phyloP scores from a whole-genome alignment of 1,140 invertebrate genomes.

The Ditylenchus dipsaci region DNA sequence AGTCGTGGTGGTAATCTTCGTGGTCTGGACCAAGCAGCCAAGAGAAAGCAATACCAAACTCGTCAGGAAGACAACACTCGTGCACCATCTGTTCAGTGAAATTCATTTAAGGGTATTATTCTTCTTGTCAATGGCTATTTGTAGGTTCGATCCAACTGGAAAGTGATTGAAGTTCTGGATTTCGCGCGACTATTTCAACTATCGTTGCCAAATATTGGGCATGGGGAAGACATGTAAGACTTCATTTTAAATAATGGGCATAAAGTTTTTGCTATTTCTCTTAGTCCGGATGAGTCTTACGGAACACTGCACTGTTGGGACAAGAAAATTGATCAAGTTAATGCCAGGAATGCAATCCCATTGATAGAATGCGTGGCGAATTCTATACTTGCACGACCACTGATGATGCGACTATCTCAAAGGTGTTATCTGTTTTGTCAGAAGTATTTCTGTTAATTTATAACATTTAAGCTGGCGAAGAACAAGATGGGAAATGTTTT shows the following conservation, averaged over 20 bases:
- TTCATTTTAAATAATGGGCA: background rate
- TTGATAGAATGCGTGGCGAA: slow-evolving; percentile 85
- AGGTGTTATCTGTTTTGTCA: too few species aligned
- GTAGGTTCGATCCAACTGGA: slow-evolving; percentile 89
- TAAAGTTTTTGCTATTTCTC: slow-evolving; percentile 9
- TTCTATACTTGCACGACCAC: slow-evolving; percentile 92
- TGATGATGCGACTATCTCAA: slow-evolving; percentile 92
- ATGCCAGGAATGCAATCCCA: slow-evolving; percentile 86
- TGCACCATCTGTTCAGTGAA: too few species aligned
- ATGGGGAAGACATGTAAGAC: slow-evolving; percentile 51
- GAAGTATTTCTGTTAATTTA: too few species aligned
- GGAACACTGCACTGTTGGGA: slow-evolving; percentile 95
- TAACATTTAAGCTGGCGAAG: slow-evolving; percentile 67
- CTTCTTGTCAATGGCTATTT: slow-evolving; percentile 60
- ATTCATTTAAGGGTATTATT: too few species aligned
- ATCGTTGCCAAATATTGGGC: slow-evolving; percentile 63
- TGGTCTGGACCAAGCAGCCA: too few species aligned
- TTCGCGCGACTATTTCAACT: slow-evolving; percentile 90
- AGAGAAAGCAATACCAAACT: background rate
- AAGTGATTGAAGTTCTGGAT: slow-evolving; percentile 97
- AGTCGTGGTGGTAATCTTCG: slow-evolving; percentile 27
- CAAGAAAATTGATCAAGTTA: slow-evolving; percentile 90
- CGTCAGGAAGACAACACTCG: background rate
- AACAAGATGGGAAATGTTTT: slow-evolving; percentile 86
- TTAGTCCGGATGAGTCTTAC: slow-evolving; percentile 69